Percentiles rank a stretch among this genome's conserved stretches.
Evolutionary conservation across 2,888 invertebrate genomes (phyloP).

Genomic region (Mystacides longicornis): DNA sequence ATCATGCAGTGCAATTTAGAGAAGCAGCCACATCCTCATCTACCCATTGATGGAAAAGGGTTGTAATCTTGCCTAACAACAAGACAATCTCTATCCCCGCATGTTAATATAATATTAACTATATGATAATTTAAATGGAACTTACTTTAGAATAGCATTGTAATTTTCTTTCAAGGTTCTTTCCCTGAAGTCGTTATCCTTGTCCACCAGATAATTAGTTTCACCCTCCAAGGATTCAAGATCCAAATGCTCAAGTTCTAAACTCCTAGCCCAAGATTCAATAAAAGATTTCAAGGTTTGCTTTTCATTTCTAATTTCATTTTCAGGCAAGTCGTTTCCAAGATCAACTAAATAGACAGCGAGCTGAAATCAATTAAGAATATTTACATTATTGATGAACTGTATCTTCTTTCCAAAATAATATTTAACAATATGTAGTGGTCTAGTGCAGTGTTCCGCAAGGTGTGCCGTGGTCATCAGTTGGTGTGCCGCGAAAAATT

Average conservation of each 20-base stretch:
- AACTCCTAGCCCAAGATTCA: constrained; percentile 27
- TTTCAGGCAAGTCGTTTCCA: constrained; percentile 3
- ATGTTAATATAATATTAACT: no score
- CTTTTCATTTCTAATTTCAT: constrained; percentile 3
- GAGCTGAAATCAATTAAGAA: constrained; percentile 30
- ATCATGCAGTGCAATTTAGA: no score
- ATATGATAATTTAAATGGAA: no score
- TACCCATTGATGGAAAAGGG: no score
- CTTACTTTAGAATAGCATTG: neutral
- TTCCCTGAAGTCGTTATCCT: constrained; percentile 30
- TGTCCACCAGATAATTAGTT: constrained; percentile 32
- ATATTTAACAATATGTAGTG: no score
- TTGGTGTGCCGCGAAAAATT: no score
- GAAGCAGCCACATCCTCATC: no score
- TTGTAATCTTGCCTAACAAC: no score
- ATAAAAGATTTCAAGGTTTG: constrained; percentile 9
- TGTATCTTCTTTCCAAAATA: no score
- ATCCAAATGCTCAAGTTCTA: neutral
- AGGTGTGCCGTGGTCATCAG: no score
- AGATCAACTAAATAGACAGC: constrained; percentile 37
- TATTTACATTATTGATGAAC: neutral
- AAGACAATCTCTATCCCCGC: no score
- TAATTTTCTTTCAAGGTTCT: neutral
- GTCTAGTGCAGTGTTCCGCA: no score
- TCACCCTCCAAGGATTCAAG: constrained; percentile 28